Evolutionary conservation across 1,140 invertebrate genomes (phyloP), one percentile per base, ranked within the genome.

Genomic region (Atta texana): DNA sequence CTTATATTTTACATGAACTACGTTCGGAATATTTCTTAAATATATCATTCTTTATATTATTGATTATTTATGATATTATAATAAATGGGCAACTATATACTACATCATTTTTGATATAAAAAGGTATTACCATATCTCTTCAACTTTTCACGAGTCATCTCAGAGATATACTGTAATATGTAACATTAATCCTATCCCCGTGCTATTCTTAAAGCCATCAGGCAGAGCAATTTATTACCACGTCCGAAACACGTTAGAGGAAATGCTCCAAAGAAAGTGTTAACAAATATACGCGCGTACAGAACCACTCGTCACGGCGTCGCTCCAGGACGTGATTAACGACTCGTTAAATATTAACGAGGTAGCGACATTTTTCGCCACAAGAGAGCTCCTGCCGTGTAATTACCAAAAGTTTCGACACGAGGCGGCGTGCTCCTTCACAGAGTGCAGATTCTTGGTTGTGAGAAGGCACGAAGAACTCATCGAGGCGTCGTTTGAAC

Each of bases 321-420:
- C 59, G 77, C 64, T 64, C 49, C 80, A 51, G 51, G 57, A 31
- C 63, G 61, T 66, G 59, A 66, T 84, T 76, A 85, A 87, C 82
- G 82, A 87, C 81, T 87, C 86, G 84, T 87, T 84, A 69, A 85
- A 85, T 69, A 63, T 85, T 69, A 85, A 53, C 72, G 72, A 77
- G 69, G 63, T 75, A 75, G 55, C 69, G 80, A 84, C 68, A 84
- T 84, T 84, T 84, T 84, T 84, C 80, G 80, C 69, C 69, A 51
- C 80, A 55, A 16, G 80, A 80, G 61, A 44, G 16, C 55, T 57
- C 69, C 59, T 44, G 69, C 80, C 80, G 80, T 84, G 80, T 84
- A 84, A 84, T 84, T 84, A 84, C 80, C 80, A 51, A 84, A 84
- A 84, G 80, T 84, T 84, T 84, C 80, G 66, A 72, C 66, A 39